Conservation (phyloP, 2,797 vertebrate genomes). For the Eulemur rubriventer region DNA sequence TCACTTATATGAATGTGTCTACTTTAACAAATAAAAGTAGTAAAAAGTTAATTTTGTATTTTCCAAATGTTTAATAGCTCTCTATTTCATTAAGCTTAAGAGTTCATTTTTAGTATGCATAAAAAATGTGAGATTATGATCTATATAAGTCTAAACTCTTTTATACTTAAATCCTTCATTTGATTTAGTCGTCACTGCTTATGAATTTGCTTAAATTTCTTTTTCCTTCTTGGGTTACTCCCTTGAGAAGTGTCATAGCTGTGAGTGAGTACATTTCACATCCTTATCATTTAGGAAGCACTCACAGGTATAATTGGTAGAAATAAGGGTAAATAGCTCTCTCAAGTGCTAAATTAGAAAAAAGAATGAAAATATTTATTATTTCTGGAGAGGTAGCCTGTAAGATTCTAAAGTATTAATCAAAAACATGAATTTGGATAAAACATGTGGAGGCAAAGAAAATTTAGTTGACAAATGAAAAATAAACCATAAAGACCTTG, state of each 20-base stretch:
- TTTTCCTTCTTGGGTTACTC: background rate
- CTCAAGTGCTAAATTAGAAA: background rate
- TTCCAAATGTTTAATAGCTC: background rate
- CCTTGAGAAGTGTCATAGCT: background rate
- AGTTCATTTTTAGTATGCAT: background rate
- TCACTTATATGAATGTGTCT: background rate
- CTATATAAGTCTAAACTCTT: background rate
- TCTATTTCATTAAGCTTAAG: conserved; percentile 3
- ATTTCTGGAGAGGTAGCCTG: background rate
- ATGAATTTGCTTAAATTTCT: background rate
- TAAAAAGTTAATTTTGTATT: conserved; percentile 40
- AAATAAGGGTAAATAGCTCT: background rate
- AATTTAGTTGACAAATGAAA: background rate
- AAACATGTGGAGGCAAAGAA: background rate
- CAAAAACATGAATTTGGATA: conserved; percentile 29
- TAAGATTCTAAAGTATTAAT: conserved; percentile 24
- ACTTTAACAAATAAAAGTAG: conserved; percentile 65
- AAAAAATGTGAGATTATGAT: conserved; percentile 10
- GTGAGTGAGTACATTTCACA: background rate
- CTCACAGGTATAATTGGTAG: background rate
- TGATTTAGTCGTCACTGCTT: background rate
- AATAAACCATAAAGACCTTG: background rate
- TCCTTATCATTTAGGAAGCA: background rate
- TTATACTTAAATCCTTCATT: background rate
- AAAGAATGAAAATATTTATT: background rate